Conservation (phyloP, 92 coral and sea anemone species). For the Micromussa lordhowensis region DNA sequence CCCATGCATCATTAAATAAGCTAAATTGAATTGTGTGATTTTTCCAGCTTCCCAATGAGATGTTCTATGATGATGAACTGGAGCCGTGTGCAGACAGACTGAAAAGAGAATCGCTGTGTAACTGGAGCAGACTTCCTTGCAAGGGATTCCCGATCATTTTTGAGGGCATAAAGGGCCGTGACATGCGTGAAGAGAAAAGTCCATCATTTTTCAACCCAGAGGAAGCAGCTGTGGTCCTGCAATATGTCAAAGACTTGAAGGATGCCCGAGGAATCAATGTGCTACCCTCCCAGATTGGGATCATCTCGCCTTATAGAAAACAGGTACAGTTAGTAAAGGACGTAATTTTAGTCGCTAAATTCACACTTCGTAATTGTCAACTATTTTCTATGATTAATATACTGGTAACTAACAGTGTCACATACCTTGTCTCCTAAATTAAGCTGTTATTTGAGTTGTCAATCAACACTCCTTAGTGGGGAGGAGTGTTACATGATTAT, state of each 20-base stretch:
- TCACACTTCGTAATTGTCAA: too few species aligned
- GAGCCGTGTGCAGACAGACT: conserved; percentile 79
- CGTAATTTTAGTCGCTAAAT: too few species aligned
- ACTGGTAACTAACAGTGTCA: too few species aligned
- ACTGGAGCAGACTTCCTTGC: conserved; percentile 76
- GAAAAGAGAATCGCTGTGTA: conserved; percentile 73
- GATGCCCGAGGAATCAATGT: conserved; percentile 76
- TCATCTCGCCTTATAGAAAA: conserved; percentile 84
- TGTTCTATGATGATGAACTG: conserved; percentile 91
- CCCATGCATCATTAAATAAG: not conserved
- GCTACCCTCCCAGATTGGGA: conserved; percentile 73
- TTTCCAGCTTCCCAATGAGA: conserved; percentile 78
- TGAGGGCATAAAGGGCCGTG: conserved; percentile 80
- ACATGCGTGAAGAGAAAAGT: conserved; percentile 83
- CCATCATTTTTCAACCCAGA: conserved; percentile 94
- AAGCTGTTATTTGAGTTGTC: too few species aligned
- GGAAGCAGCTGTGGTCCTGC: conserved; percentile 78
- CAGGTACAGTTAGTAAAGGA: conserved; percentile 76
- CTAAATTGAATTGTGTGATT: not conserved
- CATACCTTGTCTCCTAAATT: too few species aligned
- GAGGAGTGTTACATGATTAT: too few species aligned
- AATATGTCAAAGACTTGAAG: conserved; percentile 76
- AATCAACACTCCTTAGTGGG: too few species aligned
- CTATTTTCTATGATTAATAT: too few species aligned
- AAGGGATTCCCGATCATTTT: conserved; percentile 86